Evolutionary conservation across 2,888 invertebrate species (phyloP), one percentile per base, ranked within the genome.

Genomic region (Epinotia nisella): DNA sequence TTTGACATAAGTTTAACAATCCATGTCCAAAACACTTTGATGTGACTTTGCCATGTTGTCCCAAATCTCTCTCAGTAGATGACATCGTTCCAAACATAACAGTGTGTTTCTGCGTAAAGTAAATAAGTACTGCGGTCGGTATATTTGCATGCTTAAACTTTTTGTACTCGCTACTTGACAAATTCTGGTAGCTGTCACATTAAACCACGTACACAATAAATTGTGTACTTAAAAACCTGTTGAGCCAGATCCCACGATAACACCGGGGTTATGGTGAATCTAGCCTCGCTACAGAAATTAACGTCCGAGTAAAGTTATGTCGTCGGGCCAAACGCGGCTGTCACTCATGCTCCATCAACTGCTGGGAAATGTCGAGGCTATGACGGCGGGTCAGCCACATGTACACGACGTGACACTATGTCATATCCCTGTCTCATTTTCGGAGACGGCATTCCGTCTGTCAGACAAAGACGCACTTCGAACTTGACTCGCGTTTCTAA

Each of bases 281-380:
- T 88, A 85, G 87, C 84, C 85, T 88, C 87, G 83, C 79, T 84
- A 83, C 83, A 88, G 88, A 89, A 91, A 93, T 92, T 90, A 91
- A 92, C 94, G 90, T 88, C 87, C 80, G 85, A 87, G 87, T 86
- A 92, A 94, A 86, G 93, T 92, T 90, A 92, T 87, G 84, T 90
- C 90, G 89, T 81, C 84, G 82, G 84, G 80, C 81, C 76, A 83
- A 82, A 82, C 80, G 81, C 85, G 85, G 87, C 86, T 92, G 94
- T 92, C 93, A 92, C 91, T 94, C 94, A 94, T 93, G 92, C 91
- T 90, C 89, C 92, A 94, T 94, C 93, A 93, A 93, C 90, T 91
- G 90, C 89, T 91, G 89, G 90, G 90, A 90, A 88, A 90, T 86
- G 85, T 87, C 85, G 85, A 88, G 86, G 88, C 87, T 91, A 91